Percentiles rank a stretch among this genome's conserved stretches.
phyloP scores from a whole-genome alignment of 1,140 invertebrate species.

The Oedothorax gibbosus region DNA sequence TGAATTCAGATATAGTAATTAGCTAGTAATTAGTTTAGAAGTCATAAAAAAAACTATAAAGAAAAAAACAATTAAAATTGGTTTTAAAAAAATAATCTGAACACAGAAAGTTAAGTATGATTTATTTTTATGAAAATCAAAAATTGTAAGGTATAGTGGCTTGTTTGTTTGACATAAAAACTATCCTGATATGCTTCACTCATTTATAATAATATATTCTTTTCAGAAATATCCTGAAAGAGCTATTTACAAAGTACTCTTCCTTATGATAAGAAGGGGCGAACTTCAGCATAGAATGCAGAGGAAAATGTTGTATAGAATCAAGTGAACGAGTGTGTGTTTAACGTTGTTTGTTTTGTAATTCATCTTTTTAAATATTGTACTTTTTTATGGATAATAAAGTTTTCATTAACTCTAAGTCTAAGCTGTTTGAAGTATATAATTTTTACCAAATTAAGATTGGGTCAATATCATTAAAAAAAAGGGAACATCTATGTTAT shows the following conservation, averaged over 20 bases:
- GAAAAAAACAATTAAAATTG: no score
- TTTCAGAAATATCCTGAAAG: slow-evolving; percentile 88
- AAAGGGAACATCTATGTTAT: no score
- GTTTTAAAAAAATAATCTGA: no score
- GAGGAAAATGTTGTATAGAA: slow-evolving; percentile 94
- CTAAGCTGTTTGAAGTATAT: no score
- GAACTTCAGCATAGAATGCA: slow-evolving; percentile 96
- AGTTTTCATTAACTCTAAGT: no score
- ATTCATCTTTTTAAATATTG: not conserved
- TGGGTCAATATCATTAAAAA: no score
- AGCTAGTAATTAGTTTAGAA: no score
- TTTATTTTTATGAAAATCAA: not conserved
- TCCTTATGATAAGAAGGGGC: slow-evolving; percentile 92
- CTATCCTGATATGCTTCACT: not conserved
- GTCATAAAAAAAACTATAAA: no score
- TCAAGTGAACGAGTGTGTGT: slow-evolving; percentile 73
- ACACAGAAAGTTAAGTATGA: not conserved
- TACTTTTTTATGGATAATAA: no score
- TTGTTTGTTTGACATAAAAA: not conserved
- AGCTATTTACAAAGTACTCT: slow-evolving; percentile 88
- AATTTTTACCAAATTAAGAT: no score
- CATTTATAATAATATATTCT: slow-evolving; percentile 20
- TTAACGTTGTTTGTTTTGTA: not conserved
- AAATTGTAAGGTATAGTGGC: not conserved
- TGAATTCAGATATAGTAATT: no score